Conservation (phyloP, 2,113 vertebrate species). For the Cephalopterus ornatus region DNA sequence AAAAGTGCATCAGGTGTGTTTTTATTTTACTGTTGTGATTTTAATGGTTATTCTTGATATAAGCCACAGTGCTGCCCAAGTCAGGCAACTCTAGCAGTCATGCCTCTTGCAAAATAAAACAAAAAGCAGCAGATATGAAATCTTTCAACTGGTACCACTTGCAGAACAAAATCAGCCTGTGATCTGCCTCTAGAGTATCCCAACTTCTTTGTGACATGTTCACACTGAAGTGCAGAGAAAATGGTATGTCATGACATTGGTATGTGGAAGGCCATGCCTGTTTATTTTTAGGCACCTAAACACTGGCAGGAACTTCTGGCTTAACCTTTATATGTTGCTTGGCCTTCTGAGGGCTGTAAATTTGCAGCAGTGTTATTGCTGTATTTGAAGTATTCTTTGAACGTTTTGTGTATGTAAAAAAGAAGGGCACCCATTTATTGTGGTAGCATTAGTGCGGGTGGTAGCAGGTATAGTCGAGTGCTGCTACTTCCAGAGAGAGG, state of each 20-base stretch:
- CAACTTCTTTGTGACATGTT: background rate
- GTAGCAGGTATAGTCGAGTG: background rate
- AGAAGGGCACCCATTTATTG: background rate
- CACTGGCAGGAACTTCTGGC: slow-evolving; percentile 38
- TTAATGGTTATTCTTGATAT: background rate
- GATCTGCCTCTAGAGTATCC: background rate
- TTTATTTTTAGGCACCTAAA: slow-evolving; percentile 66
- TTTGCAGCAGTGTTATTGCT: background rate
- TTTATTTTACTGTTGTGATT: background rate
- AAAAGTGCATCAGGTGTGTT: background rate
- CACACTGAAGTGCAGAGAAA: slow-evolving; percentile 25
- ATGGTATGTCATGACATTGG: slow-evolving; percentile 15
- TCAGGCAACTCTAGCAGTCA: background rate
- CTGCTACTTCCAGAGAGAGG: background rate
- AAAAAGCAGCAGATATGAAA: background rate
- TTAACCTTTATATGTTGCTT: slow-evolving; percentile 66
- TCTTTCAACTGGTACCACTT: background rate
- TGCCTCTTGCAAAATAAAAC: background rate
- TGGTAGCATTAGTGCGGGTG: background rate
- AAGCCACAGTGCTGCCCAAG: background rate
- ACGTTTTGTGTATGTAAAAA: background rate
- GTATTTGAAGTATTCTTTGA: slow-evolving; percentile 23
- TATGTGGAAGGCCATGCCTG: slow-evolving; percentile 23
- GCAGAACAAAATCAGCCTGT: background rate
- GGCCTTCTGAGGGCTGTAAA: slow-evolving; percentile 14